These are phyloP conservation scores for Cherax destructor DNA, from an alignment of 1,140 invertebrate species.

Conservation along the genomic window DNA sequence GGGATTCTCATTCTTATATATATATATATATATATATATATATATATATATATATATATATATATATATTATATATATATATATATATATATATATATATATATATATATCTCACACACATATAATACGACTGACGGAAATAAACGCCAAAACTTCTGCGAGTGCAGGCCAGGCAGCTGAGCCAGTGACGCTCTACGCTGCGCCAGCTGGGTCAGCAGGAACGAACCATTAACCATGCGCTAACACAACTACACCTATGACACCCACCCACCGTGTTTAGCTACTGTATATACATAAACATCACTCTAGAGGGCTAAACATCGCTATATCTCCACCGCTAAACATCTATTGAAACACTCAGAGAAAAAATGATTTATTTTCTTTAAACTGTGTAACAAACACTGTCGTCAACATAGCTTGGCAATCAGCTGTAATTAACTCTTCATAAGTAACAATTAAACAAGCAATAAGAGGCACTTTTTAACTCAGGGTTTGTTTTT, in stretches of 20 bases:
- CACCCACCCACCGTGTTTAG: conserved; percentile 28
- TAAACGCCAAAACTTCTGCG: not conserved
- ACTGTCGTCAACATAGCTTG: conserved; percentile 60
- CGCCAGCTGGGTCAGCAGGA: conserved; percentile 11
- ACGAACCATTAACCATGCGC: not conserved
- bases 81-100: conserved; percentile 42
- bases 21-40: not conserved
- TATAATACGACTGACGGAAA: not conserved
- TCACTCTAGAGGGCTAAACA: conserved; percentile 42
- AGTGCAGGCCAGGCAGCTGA: not conserved
- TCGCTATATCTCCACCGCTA: conserved; percentile 35
- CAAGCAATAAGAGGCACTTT: conserved; percentile 68
- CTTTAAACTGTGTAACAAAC: conserved; percentile 62
- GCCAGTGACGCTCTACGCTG: not conserved
- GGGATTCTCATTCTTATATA: no score
- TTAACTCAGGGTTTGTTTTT: conserved; percentile 54
- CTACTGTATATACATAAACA: conserved; percentile 29
- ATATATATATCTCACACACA: conserved; percentile 24
- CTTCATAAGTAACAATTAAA: conserved; percentile 63
- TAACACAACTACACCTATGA: conserved; percentile 16
- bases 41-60: conserved; percentile 42
- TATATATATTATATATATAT: conserved; percentile 39
- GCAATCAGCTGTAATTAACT: conserved; percentile 67
- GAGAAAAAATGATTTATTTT: conserved; percentile 11
- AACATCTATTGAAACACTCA: conserved; percentile 54